Evolutionary conservation across 2,797 vertebrate species (phyloP).

Genomic region (Caiman crocodilus): DNA sequence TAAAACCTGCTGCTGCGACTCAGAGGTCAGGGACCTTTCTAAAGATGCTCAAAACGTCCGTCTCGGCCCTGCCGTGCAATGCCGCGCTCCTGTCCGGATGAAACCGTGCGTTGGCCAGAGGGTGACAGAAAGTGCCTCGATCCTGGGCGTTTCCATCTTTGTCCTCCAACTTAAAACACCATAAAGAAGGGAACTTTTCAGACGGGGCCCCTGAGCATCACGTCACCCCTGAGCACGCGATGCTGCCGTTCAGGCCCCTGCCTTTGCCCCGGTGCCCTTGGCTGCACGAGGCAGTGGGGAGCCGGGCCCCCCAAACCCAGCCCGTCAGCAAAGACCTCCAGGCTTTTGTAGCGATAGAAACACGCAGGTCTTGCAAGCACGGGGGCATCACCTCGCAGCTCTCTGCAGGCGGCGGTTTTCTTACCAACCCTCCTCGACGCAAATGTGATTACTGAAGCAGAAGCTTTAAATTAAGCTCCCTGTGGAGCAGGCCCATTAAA

Average conservation of each 20-base stretch:
- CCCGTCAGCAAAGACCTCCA: background rate
- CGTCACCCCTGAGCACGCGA: background rate
- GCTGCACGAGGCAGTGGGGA: background rate
- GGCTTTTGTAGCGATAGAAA: background rate
- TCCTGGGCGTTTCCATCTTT: background rate
- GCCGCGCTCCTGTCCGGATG: too few species aligned
- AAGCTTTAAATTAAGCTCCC: rapidly evolving
- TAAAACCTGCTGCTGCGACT: background rate
- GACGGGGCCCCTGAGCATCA: background rate
- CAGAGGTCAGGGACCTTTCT: background rate
- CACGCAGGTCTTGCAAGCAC: background rate
- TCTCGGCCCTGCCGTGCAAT: too few species aligned
- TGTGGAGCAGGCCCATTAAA: rapidly evolving
- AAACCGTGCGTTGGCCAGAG: background rate
- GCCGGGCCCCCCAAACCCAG: background rate
- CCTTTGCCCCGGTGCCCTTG: too few species aligned
- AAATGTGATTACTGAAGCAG: rapidly evolving
- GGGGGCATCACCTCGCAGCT: background rate
- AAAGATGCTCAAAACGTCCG: too few species aligned
- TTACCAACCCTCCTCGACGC: background rate
- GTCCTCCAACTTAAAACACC: background rate
- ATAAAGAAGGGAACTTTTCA: background rate
- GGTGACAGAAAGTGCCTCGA: background rate
- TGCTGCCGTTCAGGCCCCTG: rapidly evolving
- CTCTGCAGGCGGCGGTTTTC: background rate